Base-by-base conservation (phyloP, 2,888 invertebrate genomes). In the Hirtodrosophila duncani region DNA sequence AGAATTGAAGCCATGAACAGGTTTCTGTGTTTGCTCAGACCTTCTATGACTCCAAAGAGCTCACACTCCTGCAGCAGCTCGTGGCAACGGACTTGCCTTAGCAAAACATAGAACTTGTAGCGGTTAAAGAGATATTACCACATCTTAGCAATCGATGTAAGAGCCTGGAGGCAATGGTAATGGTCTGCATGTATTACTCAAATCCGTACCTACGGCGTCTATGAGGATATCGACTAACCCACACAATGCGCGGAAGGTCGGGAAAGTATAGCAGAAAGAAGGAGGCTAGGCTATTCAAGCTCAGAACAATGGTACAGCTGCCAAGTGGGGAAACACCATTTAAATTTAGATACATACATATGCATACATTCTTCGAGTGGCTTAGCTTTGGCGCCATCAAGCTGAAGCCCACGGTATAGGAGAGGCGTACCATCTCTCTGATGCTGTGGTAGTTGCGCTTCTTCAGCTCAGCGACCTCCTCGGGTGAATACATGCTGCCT, bases 391-490 rank as follows among this genome's bases (percentile, higher is more conserved):
- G 75, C 9, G 58, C 51, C 41, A 51, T 62, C 16, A 83, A 48
- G 45, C 83, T 83, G 4, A 71, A 75, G 10, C 83, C 83, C n/a
- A 82, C 29, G 0, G 52, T 36, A 8, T 70, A 72, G 6, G 67
- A 66, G 4, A 66, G 45, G 1, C 59, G 33, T 9, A 81, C 63
- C 29, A 84, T 51, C 50, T 78, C 82, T 11, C 57, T 60, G 34
- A 82, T 70, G 29, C 50, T 52, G 29, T 41, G 50, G 34, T 80
- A 77, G 46, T 83, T 84, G 2, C 50, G 63, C 39, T 61, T 45
- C 31, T 60, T 59, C 16, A 68, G 21, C 17, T 50, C 44, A 1
- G 17, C 45, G 14, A 67, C 70, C 44, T 63, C 60, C 3, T 51
- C 55, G 17, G 39, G 3, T 31, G 74, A 49, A 63, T 83, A 79